Conservation (phyloP, 2,797 vertebrate species). For the Garrulus glandarius region DNA sequence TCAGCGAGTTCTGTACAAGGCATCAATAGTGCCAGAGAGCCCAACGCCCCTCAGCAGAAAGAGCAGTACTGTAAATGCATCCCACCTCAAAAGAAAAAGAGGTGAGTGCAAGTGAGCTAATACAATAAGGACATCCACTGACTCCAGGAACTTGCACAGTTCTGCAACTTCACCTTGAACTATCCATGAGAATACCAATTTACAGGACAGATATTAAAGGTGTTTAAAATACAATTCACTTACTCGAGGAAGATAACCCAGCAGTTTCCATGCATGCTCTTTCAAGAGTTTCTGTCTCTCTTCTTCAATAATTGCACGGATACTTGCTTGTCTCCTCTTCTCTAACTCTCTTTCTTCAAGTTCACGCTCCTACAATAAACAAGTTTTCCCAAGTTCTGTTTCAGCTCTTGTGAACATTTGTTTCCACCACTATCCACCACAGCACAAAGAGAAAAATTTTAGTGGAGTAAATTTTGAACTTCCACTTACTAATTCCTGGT, state of each 20-base stretch:
- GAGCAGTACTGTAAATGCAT: not conserved
- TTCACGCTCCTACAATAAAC: constrained; percentile 79
- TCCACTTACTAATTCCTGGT: not conserved
- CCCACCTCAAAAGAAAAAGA: not conserved
- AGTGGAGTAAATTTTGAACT: not conserved
- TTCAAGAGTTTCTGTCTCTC: constrained; percentile 89
- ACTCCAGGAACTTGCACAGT: not conserved
- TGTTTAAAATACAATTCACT: constrained; percentile 3
- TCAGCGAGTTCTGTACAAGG: not conserved
- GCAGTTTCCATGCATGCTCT: constrained; percentile 83
- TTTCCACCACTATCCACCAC: not conserved
- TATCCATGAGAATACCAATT: not conserved
- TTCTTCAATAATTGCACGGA: constrained; percentile 86
- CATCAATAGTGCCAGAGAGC: not conserved
- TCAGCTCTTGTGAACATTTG: not conserved
- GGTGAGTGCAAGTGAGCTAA: not conserved
- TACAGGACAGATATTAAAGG: not conserved
- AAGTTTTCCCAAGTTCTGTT: not conserved
- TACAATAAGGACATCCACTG: not conserved
- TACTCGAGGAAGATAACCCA: constrained; percentile 91
- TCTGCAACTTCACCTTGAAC: not conserved
- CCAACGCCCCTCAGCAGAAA: not conserved
- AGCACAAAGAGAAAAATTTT: not conserved
- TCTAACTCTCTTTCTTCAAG: constrained; percentile 80
- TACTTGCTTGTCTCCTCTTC: constrained; percentile 75